Base-by-base conservation (phyloP, 2,797 vertebrate genomes). In the Cossypha polioptera region DNA sequence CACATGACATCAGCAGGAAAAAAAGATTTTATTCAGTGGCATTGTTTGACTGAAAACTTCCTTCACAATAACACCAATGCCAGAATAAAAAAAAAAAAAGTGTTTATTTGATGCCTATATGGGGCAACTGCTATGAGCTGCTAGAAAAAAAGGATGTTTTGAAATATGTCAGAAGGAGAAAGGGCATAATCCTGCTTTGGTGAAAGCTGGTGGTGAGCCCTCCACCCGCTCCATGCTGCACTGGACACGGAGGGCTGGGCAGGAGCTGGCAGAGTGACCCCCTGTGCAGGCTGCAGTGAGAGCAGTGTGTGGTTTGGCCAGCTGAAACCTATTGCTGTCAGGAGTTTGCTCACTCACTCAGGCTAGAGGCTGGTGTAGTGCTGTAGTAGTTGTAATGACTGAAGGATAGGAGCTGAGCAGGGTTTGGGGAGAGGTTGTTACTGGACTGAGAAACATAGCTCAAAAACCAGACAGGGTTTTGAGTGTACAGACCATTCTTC, bases 41-140 rank as follows among this genome's bases (percentile, higher is more conserved):
- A 83, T 92, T 82, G 40, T 94, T 88, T 92, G 88, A 77, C 92
- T 54, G 82, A 87, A 31, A 78, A 92, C 77, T 96, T 93, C 88
- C 28, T 84, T 80, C 33, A 78, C 78, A 65, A 62, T 93, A 85
- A 89, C 38, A 31, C 17, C 6, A 59, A 66, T 66, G 72, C 51
- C 0, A 29, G 74, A 28, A 53, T 45, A 22, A 45, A 13, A 45
- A 45, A 43, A 43, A 43, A 43, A 22, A 22, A 22, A 45, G 66
- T 90, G 86, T 94, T 92, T 88, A 38, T 87, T 55, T 71, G 51
- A 71, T 81, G 73, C 72, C 81, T 78, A 58, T 67, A 65, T 84
- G 1, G 24, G 38, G 21, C 61, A 58, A 78, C 61, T 48, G 72
- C 79, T 91, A 35, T 10, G 36, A 82, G 22, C 14, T 17, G 72